Conservation (phyloP, 2,888 invertebrate species). For the Criorhina ranunculi region DNA sequence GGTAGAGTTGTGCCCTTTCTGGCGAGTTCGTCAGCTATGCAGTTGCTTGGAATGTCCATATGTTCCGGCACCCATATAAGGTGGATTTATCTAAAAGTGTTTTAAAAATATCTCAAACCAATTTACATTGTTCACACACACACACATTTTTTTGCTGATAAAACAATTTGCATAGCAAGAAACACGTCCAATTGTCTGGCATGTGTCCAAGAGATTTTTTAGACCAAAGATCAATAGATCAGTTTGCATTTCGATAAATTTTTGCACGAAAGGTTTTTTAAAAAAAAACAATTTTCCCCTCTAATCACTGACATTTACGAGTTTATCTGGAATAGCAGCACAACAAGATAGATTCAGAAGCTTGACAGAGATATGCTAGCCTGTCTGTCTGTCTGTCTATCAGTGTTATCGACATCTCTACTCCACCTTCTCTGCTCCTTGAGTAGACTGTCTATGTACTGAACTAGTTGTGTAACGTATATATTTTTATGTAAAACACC, state of each 20-base stretch:
- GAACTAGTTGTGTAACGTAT: slow-evolving; percentile 53
- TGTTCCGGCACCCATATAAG: too few relatives aligned
- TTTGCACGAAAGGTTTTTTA: slow-evolving; percentile 1
- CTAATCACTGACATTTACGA: slow-evolving; percentile 63
- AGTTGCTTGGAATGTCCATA: too few relatives aligned
- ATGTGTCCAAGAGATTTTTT: slow-evolving; percentile 60
- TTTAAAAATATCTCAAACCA: slow-evolving; percentile 48
- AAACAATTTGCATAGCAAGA: slow-evolving; percentile 29
- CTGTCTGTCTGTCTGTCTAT: slow-evolving; percentile 44
- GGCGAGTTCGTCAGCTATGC: too few relatives aligned
- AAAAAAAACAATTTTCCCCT: slow-evolving; percentile 6
- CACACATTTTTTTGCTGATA: slow-evolving; percentile 33
- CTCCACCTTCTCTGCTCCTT: slow-evolving; percentile 64
- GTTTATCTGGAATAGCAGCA: slow-evolving; percentile 54
- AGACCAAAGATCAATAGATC: slow-evolving; percentile 72
- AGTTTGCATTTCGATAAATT: slow-evolving; percentile 55
- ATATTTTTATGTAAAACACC: slow-evolving; percentile 55
- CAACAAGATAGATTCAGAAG: slow-evolving; percentile 27
- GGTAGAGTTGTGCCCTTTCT: too few relatives aligned
- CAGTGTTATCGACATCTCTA: slow-evolving; percentile 55
- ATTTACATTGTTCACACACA: slow-evolving; percentile 9
- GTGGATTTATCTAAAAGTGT: not conserved
- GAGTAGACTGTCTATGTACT: slow-evolving; percentile 26
- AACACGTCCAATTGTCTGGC: slow-evolving; percentile 44
- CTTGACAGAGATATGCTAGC: slow-evolving; percentile 21